Percentiles rank a stretch among this genome's conserved stretches.
Evolutionary conservation across 2,888 invertebrate genomes (phyloP).

Genomic region (Isoperla grammatica): DNA sequence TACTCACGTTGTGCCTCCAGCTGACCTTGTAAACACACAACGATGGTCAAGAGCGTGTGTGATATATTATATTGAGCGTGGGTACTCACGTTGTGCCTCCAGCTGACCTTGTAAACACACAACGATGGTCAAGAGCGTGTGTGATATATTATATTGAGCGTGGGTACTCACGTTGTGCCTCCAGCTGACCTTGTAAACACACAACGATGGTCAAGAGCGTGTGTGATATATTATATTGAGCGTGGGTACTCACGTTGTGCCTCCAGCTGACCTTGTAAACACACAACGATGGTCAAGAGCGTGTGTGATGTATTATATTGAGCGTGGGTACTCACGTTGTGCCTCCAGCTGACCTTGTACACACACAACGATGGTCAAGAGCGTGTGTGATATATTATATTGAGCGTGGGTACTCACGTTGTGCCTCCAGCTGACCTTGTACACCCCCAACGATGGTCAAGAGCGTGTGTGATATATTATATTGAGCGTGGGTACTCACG

Average conservation of each 20-base stretch:
- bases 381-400: no score
- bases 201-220: no score
- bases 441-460: conserved; percentile 35
- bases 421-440: conserved; percentile 71
- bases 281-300: no score
- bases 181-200: conserved; percentile 62
- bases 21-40: conserved; percentile 53
- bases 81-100: conserved; percentile 66
- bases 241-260: conserved; percentile 59
- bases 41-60: no score
- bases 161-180: conserved; percentile 61
- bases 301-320: no score
- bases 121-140: no score
- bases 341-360: conserved; percentile 72
- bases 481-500: conserved; percentile 48
- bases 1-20: conserved; percentile 70
- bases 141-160: background rate
- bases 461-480: no score
- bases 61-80: background rate
- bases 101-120: conserved; percentile 56
- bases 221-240: no score
- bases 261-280: conserved; percentile 65
- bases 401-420: conserved; percentile 53
- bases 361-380: no score
- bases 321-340: conserved; percentile 56